Base-by-base conservation (phyloP, 2,888 invertebrate species). In the Ennomos erosarius region DNA sequence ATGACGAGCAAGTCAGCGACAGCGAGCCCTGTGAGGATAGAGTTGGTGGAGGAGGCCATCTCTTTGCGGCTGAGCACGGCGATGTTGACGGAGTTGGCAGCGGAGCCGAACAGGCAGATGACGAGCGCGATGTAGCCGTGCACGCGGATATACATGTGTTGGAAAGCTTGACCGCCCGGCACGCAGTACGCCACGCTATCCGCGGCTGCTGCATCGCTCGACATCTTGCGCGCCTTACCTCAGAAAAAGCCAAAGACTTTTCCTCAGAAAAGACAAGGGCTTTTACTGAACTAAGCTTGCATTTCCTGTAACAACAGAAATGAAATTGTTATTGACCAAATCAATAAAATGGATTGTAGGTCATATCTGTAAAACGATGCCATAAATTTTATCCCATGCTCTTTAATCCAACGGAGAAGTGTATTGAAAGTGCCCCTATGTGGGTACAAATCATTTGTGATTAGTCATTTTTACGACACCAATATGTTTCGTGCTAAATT, bases 1-100 rank as follows among this genome's bases (percentile, higher is more conserved):
- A 99, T 98, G 38, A 98, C 98, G 13, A 98, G 93, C 43, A 99
- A 93, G 83, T 99, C 99, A 3, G 98, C 97, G 3, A 98, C 96
- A 0, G 99, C 98, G 9, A 98, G 92, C 4, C 96, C 97, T 0
- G 98, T 98, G n/a, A 99, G 94, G 52, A 99, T 98, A 49, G 97
- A 95, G 87, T 99, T 99, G 5, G 98, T 98, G 0, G 98, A 97
- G 33, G 98, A 97, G 39, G 94, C 91, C 98, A 99, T 98, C 82
- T 98, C 98, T 45, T 96, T 95, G 8, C 98, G 94, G 8, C 98
- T 96, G 46, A 99, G 93, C 10, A 99, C 98, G 54, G 97, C 95
- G 62, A 99, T 97, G 85, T 98, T 99, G 69, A 98, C 93, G 6
- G 96, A 94, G 82, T 98, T 99, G 47, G 98, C 97, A 35, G 98